Percentiles rank a stretch among this genome's conserved stretches.
phyloP scores from a whole-genome alignment of 30 jellyfish, hydroid and myxozoan genomes.

The Aurelia coerulea region DNA sequence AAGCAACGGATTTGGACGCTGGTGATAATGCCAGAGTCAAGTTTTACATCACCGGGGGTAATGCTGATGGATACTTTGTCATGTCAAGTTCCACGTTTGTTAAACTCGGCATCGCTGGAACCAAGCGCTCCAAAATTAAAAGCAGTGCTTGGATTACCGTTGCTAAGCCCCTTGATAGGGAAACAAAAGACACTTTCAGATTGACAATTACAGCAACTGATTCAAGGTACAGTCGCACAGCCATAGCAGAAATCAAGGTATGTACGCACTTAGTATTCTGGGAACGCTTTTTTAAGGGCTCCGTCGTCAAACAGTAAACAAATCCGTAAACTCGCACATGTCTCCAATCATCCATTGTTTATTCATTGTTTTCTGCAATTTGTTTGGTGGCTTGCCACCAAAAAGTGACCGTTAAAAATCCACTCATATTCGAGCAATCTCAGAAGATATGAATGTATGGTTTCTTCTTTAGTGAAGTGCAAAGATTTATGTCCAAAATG shows the following conservation, averaged over 20 bases:
- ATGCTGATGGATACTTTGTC: constrained; percentile 89
- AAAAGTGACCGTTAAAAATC: too few species aligned
- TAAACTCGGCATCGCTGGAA: constrained; percentile 22
- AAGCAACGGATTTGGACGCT: constrained; percentile 90
- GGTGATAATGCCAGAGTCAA: constrained; percentile 92
- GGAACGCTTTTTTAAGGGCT: too few species aligned
- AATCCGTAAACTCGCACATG: too few species aligned
- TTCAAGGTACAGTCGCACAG: constrained; percentile 59
- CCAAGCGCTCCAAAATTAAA: not conserved
- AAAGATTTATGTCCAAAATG: too few species aligned
- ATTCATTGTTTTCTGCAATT: too few species aligned
- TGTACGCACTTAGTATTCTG: constrained; percentile 2
- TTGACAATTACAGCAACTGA: constrained; percentile 90
- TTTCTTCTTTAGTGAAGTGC: too few species aligned
- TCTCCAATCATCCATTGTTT: too few species aligned
- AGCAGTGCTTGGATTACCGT: constrained; percentile 85
- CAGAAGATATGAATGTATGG: too few species aligned
- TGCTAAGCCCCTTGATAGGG: constrained; percentile 91
- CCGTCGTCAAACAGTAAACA: too few species aligned
- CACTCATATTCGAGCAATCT: too few species aligned
- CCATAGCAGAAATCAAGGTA: constrained; percentile 84
- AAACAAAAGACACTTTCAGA: constrained; percentile 65
- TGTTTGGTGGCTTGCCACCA: too few species aligned
- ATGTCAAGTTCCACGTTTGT: constrained; percentile 80
- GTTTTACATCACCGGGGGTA: constrained; percentile 87